Percentiles rank a stretch among this genome's conserved stretches.
Evolutionary conservation across 2,797 vertebrate genomes (phyloP).

Genomic region (Austrolebias charrua): DNA sequence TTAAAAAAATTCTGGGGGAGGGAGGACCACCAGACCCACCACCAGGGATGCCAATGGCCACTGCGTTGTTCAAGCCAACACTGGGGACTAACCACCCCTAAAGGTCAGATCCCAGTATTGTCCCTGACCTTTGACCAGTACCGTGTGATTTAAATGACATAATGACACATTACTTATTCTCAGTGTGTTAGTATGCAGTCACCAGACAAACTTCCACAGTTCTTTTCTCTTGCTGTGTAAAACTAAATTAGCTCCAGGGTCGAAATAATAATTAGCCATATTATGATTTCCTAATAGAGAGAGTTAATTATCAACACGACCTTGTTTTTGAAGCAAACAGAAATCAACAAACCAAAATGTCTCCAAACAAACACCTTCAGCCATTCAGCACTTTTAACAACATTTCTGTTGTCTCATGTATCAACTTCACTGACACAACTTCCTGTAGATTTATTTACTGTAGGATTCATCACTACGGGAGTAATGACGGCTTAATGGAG

Average conservation of each 20-base stretch:
- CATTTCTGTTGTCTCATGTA: not conserved
- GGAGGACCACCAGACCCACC: no score
- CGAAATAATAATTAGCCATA: not conserved
- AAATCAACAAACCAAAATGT: not conserved
- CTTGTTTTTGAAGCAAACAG: conserved; percentile 1
- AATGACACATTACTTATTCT: not conserved
- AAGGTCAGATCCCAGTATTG: no score
- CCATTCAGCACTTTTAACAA: not conserved
- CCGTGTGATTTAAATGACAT: not conserved
- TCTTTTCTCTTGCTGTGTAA: not conserved
- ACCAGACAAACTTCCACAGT: not conserved
- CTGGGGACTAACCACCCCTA: no score
- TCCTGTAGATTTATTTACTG: no score
- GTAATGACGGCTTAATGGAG: no score
- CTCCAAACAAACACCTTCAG: conserved; percentile 13
- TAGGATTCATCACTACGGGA: not conserved
- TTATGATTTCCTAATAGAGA: not conserved
- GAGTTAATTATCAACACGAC: not conserved
- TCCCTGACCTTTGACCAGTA: not conserved
- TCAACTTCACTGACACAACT: no score
- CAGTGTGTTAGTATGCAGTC: not conserved
- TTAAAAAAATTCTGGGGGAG: no score
- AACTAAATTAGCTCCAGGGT: conserved; percentile 11
- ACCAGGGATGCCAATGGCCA: no score
- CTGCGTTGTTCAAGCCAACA: no score